Percentiles rank a stretch among this genome's conserved stretches.
Evolutionary conservation across 2,888 invertebrate genomes (phyloP).

Genomic region (Halictus quadricinctus): DNA sequence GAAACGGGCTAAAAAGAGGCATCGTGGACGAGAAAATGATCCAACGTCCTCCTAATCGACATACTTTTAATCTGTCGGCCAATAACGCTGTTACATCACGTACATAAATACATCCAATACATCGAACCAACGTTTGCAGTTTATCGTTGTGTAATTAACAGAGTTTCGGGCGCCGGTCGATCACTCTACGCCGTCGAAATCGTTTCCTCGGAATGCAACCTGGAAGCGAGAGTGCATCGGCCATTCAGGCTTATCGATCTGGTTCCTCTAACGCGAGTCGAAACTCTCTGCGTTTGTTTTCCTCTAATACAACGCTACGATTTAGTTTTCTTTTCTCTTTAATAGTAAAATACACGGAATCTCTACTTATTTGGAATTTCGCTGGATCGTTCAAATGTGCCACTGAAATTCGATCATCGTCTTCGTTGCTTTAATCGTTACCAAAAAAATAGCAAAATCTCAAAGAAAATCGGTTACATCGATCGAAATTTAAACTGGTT

Average conservation of each 20-base stretch:
- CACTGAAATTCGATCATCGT: conserved; percentile 28
- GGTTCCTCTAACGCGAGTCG: conserved; percentile 16
- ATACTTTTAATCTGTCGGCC: conserved; percentile 64
- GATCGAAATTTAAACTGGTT: background rate
- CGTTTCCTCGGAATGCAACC: conserved; percentile 53
- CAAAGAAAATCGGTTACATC: background rate
- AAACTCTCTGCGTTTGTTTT: conserved; percentile 15
- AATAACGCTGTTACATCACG: conserved; percentile 67
- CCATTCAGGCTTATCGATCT: conserved; percentile 38
- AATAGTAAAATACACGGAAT: conserved; percentile 45
- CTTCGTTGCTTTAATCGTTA: background rate
- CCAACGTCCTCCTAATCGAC: conserved; percentile 51
- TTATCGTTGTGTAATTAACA: conserved; percentile 57
- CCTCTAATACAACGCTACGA: conserved; percentile 41
- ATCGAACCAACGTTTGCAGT: conserved; percentile 66
- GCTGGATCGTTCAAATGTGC: background rate
- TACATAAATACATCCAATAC: conserved; percentile 73
- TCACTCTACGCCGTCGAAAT: conserved; percentile 30
- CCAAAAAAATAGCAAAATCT: background rate
- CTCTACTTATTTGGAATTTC: conserved; percentile 11
- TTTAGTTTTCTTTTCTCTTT: conserved; percentile 15
- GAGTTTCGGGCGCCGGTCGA: conserved; percentile 29
- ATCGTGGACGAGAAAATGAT: conserved; percentile 9
- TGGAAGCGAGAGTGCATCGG: conserved; percentile 45
- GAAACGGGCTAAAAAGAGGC: background rate